Evolutionary conservation across 2,113 vertebrate species (phyloP), one percentile per base, ranked within the genome.

Genomic region (Cephalopterus ornatus): DNA sequence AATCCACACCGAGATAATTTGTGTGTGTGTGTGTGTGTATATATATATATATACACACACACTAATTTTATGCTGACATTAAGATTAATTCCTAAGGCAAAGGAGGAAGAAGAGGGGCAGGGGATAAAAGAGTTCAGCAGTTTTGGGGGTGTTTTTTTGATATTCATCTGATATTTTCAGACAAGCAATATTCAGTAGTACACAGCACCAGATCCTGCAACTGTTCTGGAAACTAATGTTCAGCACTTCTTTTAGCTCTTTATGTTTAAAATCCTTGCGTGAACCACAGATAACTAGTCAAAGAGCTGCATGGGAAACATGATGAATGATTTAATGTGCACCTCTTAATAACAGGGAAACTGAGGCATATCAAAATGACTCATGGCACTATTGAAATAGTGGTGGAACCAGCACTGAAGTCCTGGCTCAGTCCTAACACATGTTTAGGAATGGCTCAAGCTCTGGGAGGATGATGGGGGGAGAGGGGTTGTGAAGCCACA

Each of bases 281-380:
- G 46, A 86, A 52, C 1, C 5, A 21, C 63, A 59, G 52, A 24
- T 65, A 84, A 50, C 46, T 37, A 22, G 21, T n/a, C 28, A 81
- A 66, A 89, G 88, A 72, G 58, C 27, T 61, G 35, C 26, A 50
- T 74, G 67, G 59, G 67, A 76, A 66, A 39, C 8, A 21, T 2
- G 0, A 14, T 4, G 61, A 78, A 66, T 52, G 85, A 37, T 87
- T 86, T 47, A 20, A 22, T 35, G 46, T 71, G 32, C 21, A n/a
- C 53, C 81, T 93, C 62, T 49, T 96, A 97, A 96, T 96, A 89
- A 93, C 80, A 93, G 92, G 83, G 95, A 93, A 91, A 96, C 92
- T 70, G 92, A 96, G 91, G 83, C 92, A 95, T 85, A 78, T 49
- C 4, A 4, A 42, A 86, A 61, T 96, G 65, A 95, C 58, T 96